Conservation (phyloP, 2,797 vertebrate genomes). For the Bovichtus variegatus region DNA sequence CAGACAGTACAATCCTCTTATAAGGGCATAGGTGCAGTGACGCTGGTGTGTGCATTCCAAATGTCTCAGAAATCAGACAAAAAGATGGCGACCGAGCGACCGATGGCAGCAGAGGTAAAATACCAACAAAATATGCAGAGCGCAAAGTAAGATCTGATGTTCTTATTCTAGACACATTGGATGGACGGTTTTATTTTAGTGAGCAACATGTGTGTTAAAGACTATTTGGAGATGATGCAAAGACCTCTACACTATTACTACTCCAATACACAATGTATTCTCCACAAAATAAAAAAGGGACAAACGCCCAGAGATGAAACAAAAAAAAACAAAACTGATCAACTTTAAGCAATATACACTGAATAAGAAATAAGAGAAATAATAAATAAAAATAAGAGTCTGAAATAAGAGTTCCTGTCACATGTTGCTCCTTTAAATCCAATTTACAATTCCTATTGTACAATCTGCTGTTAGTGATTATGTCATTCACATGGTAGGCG, state of each 20-base stretch:
- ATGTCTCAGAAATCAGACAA: background rate
- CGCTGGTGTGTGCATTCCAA: slow-evolving; percentile 15
- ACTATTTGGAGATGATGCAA: background rate
- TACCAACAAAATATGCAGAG: too few species aligned
- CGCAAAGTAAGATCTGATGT: too few species aligned
- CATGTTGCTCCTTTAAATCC: too few species aligned
- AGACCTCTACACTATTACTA: background rate
- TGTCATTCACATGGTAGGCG: background rate
- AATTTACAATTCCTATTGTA: background rate
- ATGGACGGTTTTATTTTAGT: too few species aligned
- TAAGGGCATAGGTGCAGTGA: slow-evolving; percentile 12
- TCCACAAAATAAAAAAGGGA: too few species aligned
- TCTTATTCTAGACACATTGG: too few species aligned
- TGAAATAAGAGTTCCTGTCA: too few species aligned
- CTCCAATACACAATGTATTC: background rate
- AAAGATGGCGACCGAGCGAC: background rate
- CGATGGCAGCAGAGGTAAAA: slow-evolving; percentile 1
- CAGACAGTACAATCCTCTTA: slow-evolving; percentile 21
- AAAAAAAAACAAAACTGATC: too few species aligned
- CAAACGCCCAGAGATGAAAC: too few species aligned
- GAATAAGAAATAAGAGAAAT: too few species aligned
- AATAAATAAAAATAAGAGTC: too few species aligned
- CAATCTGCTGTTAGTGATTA: background rate
- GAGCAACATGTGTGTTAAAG: background rate
- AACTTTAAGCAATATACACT: too few species aligned